A percentile compares a stretch with the other conserved stretches of the same genome.
Evolutionary conservation across 2,888 invertebrate genomes (phyloP).

Genomic region (Synergus itoensis): DNA sequence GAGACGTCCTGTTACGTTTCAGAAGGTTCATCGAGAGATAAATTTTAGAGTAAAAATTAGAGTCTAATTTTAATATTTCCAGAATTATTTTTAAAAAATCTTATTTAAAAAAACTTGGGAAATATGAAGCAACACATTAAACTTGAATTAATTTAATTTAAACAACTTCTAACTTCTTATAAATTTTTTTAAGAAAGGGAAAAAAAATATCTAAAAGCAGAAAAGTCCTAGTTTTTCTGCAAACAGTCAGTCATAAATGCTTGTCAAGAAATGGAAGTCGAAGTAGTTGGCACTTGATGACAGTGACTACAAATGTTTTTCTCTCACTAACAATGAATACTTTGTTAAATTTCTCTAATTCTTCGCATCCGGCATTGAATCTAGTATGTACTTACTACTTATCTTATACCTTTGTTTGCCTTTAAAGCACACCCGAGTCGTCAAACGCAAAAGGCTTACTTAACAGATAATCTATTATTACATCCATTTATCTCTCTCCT

Average conservation of each 20-base stretch:
- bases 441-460: slow-evolving; percentile 1
- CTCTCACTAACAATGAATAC: slow-evolving; percentile 30
- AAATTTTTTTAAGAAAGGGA: background rate
- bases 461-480: slow-evolving; percentile 46
- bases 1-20: slow-evolving; percentile 74
- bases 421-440: background rate
- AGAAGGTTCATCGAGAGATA: slow-evolving; percentile 67
- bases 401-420: slow-evolving; percentile 21
- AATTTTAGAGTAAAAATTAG: slow-evolving; percentile 39
- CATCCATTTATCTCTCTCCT: slow-evolving; percentile 34
- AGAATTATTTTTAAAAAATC: background rate
- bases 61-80: slow-evolving; percentile 36
- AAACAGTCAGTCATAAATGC: background rate
- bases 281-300: slow-evolving; percentile 30
- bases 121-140: background rate
- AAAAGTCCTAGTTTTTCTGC: background rate
- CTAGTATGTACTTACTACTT: background rate
- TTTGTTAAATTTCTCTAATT: slow-evolving; percentile 34
- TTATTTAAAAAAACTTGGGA: background rate
- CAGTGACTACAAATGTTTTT: slow-evolving; percentile 13
- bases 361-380: slow-evolving; percentile 35
- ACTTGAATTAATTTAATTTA: background rate
- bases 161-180: background rate
- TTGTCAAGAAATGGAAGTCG: slow-evolving; percentile 17
- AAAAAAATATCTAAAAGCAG: background rate